Evolutionary conservation across 2,888 invertebrate genomes (phyloP).

Genomic region (Rhagium mordax): DNA sequence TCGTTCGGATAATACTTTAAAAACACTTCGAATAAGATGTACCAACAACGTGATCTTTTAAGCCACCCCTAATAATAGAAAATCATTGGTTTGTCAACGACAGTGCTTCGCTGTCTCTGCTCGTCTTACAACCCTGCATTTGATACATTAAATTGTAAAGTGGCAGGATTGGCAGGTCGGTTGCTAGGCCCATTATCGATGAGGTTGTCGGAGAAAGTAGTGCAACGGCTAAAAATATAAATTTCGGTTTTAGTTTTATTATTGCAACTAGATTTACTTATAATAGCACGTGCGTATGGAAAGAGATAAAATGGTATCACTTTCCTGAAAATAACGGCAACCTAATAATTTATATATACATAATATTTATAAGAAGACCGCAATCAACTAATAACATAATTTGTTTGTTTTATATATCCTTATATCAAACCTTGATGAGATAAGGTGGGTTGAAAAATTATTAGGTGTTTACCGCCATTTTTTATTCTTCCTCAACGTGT

Average conservation of each 20-base stretch:
- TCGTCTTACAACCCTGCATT: conserved; percentile 24
- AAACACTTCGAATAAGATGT: conserved; percentile 13
- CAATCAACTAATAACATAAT: no score
- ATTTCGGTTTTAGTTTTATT: neutral
- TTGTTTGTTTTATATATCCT: no score
- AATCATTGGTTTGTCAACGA: conserved; percentile 25
- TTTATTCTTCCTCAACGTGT: no score
- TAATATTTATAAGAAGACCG: no score
- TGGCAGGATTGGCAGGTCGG: conserved; percentile 27
- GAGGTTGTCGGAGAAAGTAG: conserved; percentile 23
- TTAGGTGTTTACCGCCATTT: no score
- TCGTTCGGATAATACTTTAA: neutral
- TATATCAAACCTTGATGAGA: no score
- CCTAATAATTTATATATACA: no score
- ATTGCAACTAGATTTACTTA: neutral
- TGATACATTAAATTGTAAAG: conserved; percentile 20
- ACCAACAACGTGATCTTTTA: conserved; percentile 3
- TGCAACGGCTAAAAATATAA: neutral
- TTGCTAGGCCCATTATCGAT: conserved; percentile 41
- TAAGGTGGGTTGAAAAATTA: no score
- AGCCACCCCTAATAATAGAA: conserved; percentile 12
- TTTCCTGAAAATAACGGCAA: no score
- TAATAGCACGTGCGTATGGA: neutral
- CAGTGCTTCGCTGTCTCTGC: conserved; percentile 16
- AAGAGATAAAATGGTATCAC: neutral